These are phyloP conservation scores for Pseudopipra pipra DNA, from an alignment of 2,113 vertebrate genomes.

Conservation along the genomic window DNA sequence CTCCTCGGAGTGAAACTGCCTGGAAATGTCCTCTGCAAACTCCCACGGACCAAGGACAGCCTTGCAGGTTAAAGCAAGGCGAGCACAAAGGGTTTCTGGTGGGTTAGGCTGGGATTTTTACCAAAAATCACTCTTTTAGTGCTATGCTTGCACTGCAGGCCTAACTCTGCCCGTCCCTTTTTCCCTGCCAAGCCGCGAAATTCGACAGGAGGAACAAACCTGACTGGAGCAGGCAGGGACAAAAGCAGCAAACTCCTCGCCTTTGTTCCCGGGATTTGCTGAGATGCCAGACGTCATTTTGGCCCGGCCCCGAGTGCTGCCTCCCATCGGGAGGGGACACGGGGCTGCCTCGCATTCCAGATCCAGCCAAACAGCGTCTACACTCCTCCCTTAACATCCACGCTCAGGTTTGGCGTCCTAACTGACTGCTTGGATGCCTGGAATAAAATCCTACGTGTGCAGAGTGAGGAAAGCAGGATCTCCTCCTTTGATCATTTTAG, in stretches of 20 bases:
- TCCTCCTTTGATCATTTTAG: not conserved
- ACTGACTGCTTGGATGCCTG: not conserved
- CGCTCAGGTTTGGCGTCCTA: not conserved
- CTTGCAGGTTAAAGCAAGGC: not conserved
- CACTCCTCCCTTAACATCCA: not conserved
- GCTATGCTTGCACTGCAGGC: not conserved
- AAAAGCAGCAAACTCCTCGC: not conserved
- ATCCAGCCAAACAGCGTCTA: not conserved
- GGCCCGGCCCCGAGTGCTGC: rapidly evolving
- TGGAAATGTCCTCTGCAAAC: not conserved
- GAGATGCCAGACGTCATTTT: not conserved
- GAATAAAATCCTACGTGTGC: not conserved
- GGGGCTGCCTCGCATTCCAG: not conserved
- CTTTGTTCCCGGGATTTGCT: not conserved
- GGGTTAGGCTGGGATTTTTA: not conserved
- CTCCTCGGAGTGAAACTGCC: not conserved
- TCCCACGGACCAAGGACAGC: not conserved
- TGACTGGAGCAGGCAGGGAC: not conserved
- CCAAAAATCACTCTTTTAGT: not conserved
- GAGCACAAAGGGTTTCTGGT: not conserved
- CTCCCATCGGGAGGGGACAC: not conserved
- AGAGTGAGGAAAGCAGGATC: not conserved
- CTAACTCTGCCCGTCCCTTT: not conserved
- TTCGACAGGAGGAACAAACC: not conserved
- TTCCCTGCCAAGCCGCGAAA: not conserved